phyloP scores from a whole-genome alignment of 2,888 invertebrate genomes.

The Oconnorella tubifera region DNA sequence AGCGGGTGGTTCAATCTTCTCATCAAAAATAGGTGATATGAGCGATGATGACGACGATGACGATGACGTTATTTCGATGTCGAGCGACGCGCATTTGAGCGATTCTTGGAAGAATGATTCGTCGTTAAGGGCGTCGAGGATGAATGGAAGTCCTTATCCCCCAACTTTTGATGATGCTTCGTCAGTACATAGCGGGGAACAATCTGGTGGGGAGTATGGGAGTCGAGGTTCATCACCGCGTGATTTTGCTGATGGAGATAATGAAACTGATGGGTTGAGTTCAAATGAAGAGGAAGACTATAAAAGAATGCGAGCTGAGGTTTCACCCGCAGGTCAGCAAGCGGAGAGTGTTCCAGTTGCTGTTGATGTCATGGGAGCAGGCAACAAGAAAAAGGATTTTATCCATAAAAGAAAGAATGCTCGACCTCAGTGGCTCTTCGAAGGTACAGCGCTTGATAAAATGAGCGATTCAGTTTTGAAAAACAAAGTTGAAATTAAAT shows the following conservation, averaged over 20 bases:
- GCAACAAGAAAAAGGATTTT: not conserved
- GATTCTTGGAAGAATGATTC: not conserved
- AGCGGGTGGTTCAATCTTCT: not conserved
- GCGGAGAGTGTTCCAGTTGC: not conserved
- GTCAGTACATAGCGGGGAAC: too few relatives aligned
- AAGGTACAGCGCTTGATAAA: constrained; percentile 62
- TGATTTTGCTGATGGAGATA: not conserved
- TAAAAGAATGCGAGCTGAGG: too few relatives aligned
- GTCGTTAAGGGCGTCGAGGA: not conserved
- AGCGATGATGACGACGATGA: not conserved
- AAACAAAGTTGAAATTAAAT: too few relatives aligned
- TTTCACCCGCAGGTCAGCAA: too few relatives aligned
- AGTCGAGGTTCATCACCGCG: not conserved
- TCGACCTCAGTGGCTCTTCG: constrained; percentile 96
- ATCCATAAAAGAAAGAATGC: constrained; percentile 74
- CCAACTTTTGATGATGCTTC: not conserved
- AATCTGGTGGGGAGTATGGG: not conserved
- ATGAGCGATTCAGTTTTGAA: too few relatives aligned
- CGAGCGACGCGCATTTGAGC: not conserved
- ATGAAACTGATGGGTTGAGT: not conserved
- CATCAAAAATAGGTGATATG: not conserved
- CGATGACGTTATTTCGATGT: not conserved
- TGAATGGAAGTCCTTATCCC: not conserved
- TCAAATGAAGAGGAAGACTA: not conserved
- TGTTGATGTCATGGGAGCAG: not conserved